These are phyloP conservation scores for Tauraco erythrolophus DNA, from an alignment of 2,113 vertebrate species.

Conservation along the genomic window DNA sequence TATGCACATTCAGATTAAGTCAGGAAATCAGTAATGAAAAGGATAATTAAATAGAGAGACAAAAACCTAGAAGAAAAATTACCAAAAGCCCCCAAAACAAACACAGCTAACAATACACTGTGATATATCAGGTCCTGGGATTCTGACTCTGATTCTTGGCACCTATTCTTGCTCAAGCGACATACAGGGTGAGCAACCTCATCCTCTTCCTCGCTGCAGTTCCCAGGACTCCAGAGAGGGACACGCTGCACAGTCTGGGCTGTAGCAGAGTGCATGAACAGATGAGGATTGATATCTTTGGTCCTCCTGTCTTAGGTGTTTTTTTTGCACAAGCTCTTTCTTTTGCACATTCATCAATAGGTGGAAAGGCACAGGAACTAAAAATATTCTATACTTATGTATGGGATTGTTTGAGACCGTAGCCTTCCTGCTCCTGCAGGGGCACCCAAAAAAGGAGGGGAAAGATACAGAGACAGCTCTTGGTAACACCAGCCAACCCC, in stretches of 20 bases:
- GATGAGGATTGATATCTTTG: neutral
- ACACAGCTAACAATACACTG: constrained; percentile 46
- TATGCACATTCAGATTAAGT: constrained; percentile 70
- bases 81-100: constrained; percentile 32
- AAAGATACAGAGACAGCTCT: neutral
- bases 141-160: constrained; percentile 46
- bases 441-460: neutral
- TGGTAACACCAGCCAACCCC: neutral
- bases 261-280: neutral
- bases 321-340: neutral
- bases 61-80: constrained; percentile 69
- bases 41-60: constrained; percentile 64
- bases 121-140: constrained; percentile 58
- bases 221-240: constrained; percentile 6
- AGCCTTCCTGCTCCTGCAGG: neutral
- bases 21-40: constrained; percentile 64
- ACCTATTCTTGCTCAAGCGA: neutral
- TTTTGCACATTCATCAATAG: neutral
- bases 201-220: neutral
- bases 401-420: neutral
- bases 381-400: neutral
- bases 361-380: neutral
- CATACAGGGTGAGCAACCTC: neutral
- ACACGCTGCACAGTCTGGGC: neutral
- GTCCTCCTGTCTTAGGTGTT: neutral